Conservation (phyloP, 1,140 invertebrate species). For the Drosophila rufa region DNA sequence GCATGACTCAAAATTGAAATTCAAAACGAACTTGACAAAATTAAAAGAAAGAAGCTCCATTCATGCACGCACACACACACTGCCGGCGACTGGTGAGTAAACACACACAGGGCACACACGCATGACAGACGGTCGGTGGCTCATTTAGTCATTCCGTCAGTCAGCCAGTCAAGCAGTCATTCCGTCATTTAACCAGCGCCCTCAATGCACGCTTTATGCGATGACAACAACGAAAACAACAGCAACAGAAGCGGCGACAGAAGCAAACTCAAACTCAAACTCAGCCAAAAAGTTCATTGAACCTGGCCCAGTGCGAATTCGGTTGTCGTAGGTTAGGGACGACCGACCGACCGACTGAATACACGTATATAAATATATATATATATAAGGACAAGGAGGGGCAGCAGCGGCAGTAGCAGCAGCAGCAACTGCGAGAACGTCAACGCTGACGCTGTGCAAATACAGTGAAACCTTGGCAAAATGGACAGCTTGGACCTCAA, state of each 20-base stretch:
- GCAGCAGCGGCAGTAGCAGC: conserved; percentile 33
- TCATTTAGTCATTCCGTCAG: conserved; percentile 43
- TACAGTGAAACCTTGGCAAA: conserved; percentile 37
- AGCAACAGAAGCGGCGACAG: conserved; percentile 45
- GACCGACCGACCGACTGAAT: conserved; percentile 61
- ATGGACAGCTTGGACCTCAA: background rate
- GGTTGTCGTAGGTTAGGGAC: conserved; percentile 82
- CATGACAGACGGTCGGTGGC: conserved; percentile 50
- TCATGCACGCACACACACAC: conserved; percentile 69
- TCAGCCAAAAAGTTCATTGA: conserved; percentile 81
- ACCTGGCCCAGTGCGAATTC: conserved; percentile 83
- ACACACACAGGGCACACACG: conserved; percentile 61
- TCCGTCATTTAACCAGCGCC: conserved; percentile 65
- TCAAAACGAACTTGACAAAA: conserved; percentile 84
- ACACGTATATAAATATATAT: conserved; percentile 27
- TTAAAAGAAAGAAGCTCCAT: conserved; percentile 84
- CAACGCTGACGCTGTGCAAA: conserved; percentile 67
- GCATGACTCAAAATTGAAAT: conserved; percentile 83
- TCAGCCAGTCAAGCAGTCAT: conserved; percentile 40
- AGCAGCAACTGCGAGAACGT: conserved; percentile 25
- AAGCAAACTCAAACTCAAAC: conserved; percentile 69
- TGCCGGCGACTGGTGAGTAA: conserved; percentile 30
- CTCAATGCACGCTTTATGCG: conserved; percentile 81
- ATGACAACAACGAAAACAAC: conserved; percentile 58
- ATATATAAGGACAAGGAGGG: conserved; percentile 50